Conservation (phyloP, 2,113 vertebrate genomes). For the Reinhardtius hippoglossoides region DNA sequence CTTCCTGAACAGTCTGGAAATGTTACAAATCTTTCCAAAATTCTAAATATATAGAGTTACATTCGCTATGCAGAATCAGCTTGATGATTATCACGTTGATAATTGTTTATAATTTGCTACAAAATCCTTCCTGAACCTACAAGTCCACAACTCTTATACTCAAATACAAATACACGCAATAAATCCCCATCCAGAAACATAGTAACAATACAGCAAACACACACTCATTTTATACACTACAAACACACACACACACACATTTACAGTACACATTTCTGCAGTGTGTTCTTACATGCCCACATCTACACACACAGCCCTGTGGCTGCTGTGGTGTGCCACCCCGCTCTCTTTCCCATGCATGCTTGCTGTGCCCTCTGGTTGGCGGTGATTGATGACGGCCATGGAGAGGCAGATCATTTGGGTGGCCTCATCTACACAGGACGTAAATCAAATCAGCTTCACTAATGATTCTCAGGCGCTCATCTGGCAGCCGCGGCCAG, state of each 20-base stretch:
- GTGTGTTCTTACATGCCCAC: conserved; percentile 39
- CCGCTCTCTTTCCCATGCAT: conserved; percentile 68
- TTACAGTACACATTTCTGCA: conserved; percentile 42
- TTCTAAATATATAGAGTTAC: too few relatives aligned
- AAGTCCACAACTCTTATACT: neutral
- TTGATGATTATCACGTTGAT: too few relatives aligned
- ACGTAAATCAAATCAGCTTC: conserved; percentile 86
- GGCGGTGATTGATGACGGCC: conserved; percentile 84
- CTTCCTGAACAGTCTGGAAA: too few relatives aligned
- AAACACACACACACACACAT: conserved; percentile 26
- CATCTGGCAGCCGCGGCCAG: conserved; percentile 78
- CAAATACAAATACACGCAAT: neutral
- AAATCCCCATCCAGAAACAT: neutral
- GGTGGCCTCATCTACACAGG: conserved; percentile 84
- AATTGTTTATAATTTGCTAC: neutral
- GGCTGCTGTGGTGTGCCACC: conserved; percentile 69
- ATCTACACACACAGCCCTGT: conserved; percentile 53
- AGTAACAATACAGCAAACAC: neutral
- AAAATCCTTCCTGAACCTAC: neutral
- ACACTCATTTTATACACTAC: conserved; percentile 4
- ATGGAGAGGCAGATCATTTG: conserved; percentile 84
- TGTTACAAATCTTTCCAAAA: too few relatives aligned
- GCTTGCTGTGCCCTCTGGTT: conserved; percentile 83
- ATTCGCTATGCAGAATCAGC: too few relatives aligned
- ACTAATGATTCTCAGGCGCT: conserved; percentile 83